These are phyloP conservation scores for Jordanella pulchra DNA, from an alignment of 2,797 vertebrate genomes.

Conservation along the genomic window DNA sequence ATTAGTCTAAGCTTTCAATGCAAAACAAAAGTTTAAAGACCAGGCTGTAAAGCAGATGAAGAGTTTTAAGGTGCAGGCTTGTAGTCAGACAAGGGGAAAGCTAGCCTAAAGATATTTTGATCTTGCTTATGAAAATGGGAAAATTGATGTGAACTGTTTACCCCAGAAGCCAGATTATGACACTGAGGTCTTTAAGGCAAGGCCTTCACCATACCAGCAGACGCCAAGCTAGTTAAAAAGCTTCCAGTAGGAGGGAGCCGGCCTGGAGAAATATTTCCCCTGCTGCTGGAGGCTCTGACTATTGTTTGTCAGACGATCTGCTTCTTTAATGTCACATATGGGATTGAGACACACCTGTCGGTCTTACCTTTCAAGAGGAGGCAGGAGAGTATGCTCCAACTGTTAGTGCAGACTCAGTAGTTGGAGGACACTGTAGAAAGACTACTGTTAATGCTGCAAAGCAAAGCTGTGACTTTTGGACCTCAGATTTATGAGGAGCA, in stretches of 20 bases:
- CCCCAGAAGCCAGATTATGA: not conserved
- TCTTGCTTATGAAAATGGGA: not conserved
- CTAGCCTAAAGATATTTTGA: not conserved
- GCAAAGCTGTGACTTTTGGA: not conserved
- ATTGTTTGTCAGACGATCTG: not conserved
- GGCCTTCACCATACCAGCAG: not conserved
- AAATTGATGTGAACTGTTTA: not conserved
- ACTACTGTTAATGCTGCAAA: not conserved
- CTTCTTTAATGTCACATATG: not conserved
- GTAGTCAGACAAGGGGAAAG: not conserved
- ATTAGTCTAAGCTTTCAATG: not conserved
- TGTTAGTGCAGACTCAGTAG: not conserved
- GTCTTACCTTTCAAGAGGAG: not conserved
- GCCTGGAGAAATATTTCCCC: too few species aligned
- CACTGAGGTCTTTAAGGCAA: not conserved
- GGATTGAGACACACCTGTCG: not conserved
- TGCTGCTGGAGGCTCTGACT: not conserved
- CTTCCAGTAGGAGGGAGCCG: too few species aligned
- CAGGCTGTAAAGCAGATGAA: too few species aligned
- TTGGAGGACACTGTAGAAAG: not conserved
- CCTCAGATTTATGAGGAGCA: not conserved
- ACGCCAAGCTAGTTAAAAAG: not conserved
- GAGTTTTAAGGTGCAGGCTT: too few species aligned
- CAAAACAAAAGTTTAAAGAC: not conserved
- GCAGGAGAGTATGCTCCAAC: not conserved